Evolutionary conservation across 2,888 invertebrate species (phyloP), one percentile per base, ranked within the genome.

Genomic region (Pammene fasciana): DNA sequence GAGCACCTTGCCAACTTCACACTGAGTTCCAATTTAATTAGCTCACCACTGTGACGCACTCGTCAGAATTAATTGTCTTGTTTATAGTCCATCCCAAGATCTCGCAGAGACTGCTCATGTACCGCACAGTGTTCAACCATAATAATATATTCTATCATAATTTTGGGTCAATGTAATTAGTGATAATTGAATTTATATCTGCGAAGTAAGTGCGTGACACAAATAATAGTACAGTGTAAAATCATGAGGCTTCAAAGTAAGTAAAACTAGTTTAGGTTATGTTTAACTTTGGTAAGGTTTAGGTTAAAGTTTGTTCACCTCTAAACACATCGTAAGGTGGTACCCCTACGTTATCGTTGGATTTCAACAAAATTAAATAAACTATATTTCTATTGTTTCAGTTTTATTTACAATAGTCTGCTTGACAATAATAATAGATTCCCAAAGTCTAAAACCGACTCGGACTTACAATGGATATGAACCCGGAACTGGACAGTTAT

Each of bases 171-270:
- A 59, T 68, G 64, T 59, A 14, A 65, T n/a, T 36, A 41, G 18
- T 60, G 26, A 38, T 36, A n/a, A 10, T 26, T n/a, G 0, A 36
- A 46, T 10, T 45, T 38, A 34, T 52, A 45, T 2, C 6, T n/a
- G 6, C 16, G 11, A 38, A 16, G 6, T 41, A 38, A 54, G 61
- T 52, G 34, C 6, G 50, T n/a, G 54, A 26, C 26, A 26, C 9
- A 46, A 46, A 18, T 38, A 43, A 18, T 13, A 45, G 1, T 50
- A 38, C 18, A 65, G n/a, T n/a, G 16, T 50, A 10, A 5, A 36
- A 48, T 9, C 62, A 62, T 70, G 70, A 70, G 48, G 59, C 41
- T 70, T 7, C 68, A 65, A 14, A 55, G 70, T 70, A 60, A 70
- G 64, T 65, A 52, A 16, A 54, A 54, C 62, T 13, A 41, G 68